phyloP scores from a whole-genome alignment of 2,888 invertebrate species.

The Autographa pulchrina region DNA sequence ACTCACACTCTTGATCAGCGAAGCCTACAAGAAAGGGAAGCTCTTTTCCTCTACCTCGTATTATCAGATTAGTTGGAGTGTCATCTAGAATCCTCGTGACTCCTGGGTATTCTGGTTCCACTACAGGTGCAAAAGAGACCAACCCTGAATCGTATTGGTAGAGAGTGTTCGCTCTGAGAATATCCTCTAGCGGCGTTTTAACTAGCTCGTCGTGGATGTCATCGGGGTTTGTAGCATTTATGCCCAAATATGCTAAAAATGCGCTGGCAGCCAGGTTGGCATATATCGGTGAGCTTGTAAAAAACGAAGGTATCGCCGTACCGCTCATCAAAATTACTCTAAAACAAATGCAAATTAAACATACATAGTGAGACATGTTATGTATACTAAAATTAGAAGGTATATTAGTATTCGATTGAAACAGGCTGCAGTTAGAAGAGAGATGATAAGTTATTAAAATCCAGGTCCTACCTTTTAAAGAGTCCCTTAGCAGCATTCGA shows the following conservation, averaged over 20 bases:
- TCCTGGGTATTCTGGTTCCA: slow-evolving; percentile 55
- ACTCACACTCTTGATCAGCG: slow-evolving; percentile 52
- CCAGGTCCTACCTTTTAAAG: slow-evolving; percentile 62
- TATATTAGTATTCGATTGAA: no score
- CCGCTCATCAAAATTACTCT: slow-evolving; percentile 61
- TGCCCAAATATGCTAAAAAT: slow-evolving; percentile 77
- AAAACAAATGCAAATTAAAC: slow-evolving; percentile 37
- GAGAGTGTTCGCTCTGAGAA: slow-evolving; percentile 58
- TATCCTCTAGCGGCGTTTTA: slow-evolving; percentile 63
- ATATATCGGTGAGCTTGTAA: slow-evolving; percentile 56
- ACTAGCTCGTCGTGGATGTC: slow-evolving; percentile 57
- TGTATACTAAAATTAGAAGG: no score
- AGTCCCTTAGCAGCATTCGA: slow-evolving; percentile 58
- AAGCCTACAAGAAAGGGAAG: slow-evolving; percentile 61
- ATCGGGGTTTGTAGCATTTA: slow-evolving; percentile 60
- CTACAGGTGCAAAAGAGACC: slow-evolving; percentile 60
- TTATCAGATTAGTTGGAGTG: slow-evolving; percentile 61
- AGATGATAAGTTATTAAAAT: slow-evolving; percentile 27
- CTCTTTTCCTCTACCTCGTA: slow-evolving; percentile 60
- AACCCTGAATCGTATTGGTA: slow-evolving; percentile 53
- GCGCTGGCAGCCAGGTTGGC: slow-evolving; percentile 47
- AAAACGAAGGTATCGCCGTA: slow-evolving; percentile 51
- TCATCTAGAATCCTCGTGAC: slow-evolving; percentile 61
- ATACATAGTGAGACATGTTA: no score
- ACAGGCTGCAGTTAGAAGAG: no score